These are phyloP conservation scores for Plutomurus gul DNA, from an alignment of 1,140 invertebrate genomes.

Conservation along the genomic window DNA sequence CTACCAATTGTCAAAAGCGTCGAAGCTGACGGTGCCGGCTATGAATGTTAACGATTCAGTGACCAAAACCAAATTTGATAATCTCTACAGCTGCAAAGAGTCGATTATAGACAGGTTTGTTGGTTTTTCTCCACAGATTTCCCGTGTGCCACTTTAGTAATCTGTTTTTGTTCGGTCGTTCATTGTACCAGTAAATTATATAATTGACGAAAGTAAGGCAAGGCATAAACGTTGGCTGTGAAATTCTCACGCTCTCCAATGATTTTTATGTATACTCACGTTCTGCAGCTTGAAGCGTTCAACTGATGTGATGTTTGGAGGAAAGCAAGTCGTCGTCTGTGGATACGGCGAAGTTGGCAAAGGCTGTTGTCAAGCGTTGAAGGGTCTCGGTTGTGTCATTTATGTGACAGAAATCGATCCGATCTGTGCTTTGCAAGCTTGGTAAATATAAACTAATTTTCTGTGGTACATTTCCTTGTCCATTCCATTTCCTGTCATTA, in stretches of 20 bases:
- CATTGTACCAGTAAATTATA: too few species aligned
- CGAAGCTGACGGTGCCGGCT: slow-evolving; percentile 92
- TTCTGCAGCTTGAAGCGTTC: slow-evolving; percentile 81
- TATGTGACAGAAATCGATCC: slow-evolving; percentile 98
- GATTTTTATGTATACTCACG: neutral
- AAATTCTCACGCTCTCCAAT: too few species aligned
- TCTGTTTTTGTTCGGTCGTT: too few species aligned
- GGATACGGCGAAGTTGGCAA: slow-evolving; percentile 98
- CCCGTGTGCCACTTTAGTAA: too few species aligned
- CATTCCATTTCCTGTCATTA: neutral
- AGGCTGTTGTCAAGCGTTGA: slow-evolving; percentile 92
- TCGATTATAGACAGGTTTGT: slow-evolving; percentile 86
- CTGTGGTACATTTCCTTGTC: too few species aligned
- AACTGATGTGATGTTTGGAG: slow-evolving; percentile 97
- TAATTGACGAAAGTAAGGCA: too few species aligned
- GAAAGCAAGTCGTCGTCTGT: slow-evolving; percentile 94
- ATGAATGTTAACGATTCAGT: slow-evolving; percentile 99
- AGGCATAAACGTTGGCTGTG: too few species aligned
- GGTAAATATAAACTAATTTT: too few species aligned
- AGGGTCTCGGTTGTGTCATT: slow-evolving; percentile 89
- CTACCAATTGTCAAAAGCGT: slow-evolving; percentile 93
- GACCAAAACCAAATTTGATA: slow-evolving; percentile 99
- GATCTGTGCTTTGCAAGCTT: slow-evolving; percentile 95
- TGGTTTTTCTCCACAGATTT: too few species aligned
- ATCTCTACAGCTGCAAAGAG: slow-evolving; percentile 89